phyloP scores from a whole-genome alignment of 2,888 invertebrate species.

The Macroteleia sp. region DNA sequence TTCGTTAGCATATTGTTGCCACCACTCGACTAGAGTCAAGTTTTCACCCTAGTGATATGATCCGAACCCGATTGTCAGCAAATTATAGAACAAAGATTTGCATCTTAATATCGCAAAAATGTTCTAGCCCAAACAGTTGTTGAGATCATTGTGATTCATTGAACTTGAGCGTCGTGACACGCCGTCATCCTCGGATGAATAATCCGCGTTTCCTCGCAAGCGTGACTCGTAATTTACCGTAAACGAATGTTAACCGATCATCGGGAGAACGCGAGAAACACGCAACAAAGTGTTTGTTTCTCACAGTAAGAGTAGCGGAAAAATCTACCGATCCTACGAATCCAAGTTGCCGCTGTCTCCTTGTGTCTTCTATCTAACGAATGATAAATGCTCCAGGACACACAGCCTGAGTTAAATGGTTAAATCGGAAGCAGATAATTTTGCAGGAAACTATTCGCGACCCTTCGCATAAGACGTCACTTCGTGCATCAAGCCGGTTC shows the following conservation, averaged over 20 bases:
- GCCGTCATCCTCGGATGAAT: slow-evolving; percentile 30
- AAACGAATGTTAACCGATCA: slow-evolving; percentile 34
- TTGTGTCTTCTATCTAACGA: neutral
- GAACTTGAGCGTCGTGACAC: slow-evolving; percentile 14
- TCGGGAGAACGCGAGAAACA: slow-evolving; percentile 14
- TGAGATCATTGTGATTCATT: slow-evolving; percentile 3
- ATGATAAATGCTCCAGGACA: slow-evolving; percentile 26
- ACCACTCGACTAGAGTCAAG: slow-evolving; percentile 22
- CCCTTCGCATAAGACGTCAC: neutral
- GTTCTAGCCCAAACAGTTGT: neutral
- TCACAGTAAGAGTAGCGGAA: slow-evolving; percentile 12
- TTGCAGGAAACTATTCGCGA: slow-evolving; percentile 4
- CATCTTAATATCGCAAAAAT: slow-evolving; percentile 8
- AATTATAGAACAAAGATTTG: slow-evolving; percentile 36
- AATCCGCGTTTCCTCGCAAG: slow-evolving; percentile 7
- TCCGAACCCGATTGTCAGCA: neutral
- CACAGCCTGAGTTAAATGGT: slow-evolving; percentile 18
- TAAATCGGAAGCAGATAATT: slow-evolving; percentile 39
- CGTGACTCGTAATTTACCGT: slow-evolving; percentile 33
- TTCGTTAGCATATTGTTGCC: slow-evolving; percentile 63
- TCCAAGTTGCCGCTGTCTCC: neutral
- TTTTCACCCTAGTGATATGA: neutral
- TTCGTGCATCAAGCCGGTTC: slow-evolving; percentile 11
- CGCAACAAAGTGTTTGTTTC: slow-evolving; percentile 36
- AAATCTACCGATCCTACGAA: neutral